phyloP scores from a whole-genome alignment of 2,888 invertebrate genomes.

The Zaprionus bogoriensis region DNA sequence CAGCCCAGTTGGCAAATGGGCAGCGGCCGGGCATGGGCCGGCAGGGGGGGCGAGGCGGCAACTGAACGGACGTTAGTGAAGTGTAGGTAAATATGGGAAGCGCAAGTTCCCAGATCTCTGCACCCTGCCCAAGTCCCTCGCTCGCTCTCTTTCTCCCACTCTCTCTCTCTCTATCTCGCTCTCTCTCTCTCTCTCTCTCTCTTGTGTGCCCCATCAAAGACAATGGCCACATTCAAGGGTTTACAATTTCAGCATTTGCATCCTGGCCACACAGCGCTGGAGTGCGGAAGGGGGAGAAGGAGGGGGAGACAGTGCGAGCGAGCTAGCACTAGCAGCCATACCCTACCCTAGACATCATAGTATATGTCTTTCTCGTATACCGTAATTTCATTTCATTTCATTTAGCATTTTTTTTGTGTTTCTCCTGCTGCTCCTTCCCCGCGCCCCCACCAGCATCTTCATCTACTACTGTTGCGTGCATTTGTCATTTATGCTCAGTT shows the following conservation, averaged over 20 bases:
- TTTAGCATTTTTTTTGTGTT: conserved; percentile 56
- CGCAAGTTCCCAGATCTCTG: conserved; percentile 17
- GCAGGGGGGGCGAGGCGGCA: not conserved
- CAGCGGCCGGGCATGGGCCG: conserved; percentile 26
- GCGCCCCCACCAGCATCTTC: conserved; percentile 7
- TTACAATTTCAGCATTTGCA: conserved; percentile 78
- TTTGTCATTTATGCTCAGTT: conserved; percentile 61
- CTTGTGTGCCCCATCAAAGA: conserved; percentile 56
- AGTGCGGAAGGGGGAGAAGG: not conserved
- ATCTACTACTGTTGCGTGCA: conserved; percentile 47
- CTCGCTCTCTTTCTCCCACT: conserved; percentile 1
- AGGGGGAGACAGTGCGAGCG: not conserved
- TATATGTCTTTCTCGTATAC: conserved; percentile 11
- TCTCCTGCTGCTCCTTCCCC: not conserved
- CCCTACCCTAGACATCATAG: not conserved
- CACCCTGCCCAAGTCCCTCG: too few relatives aligned
- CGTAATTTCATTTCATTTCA: conserved; percentile 77
- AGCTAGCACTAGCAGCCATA: not conserved
- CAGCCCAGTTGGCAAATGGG: conserved; percentile 76
- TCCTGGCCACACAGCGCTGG: conserved; percentile 26
- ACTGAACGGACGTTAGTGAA: conserved; percentile 1
- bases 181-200: not conserved
- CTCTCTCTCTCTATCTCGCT: not conserved
- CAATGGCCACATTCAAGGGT: conserved; percentile 78
- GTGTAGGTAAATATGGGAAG: conserved; percentile 40